These are phyloP conservation scores for Drosophila neonasuta DNA, from an alignment of 2,888 invertebrate species.

Conservation along the genomic window DNA sequence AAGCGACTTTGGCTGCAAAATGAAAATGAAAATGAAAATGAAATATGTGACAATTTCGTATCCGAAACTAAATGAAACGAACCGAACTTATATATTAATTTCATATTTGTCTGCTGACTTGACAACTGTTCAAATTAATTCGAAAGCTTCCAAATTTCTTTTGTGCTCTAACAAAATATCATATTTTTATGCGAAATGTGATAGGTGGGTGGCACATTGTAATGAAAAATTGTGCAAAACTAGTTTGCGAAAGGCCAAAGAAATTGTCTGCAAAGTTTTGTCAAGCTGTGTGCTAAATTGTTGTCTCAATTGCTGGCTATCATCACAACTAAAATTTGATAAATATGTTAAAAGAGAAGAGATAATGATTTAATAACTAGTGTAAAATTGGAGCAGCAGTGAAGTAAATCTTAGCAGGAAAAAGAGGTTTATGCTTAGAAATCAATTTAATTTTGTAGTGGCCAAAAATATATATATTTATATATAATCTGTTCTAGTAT, in stretches of 20 bases:
- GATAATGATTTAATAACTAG: too few species aligned
- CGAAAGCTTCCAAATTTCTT: not conserved
- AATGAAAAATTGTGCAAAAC: not conserved
- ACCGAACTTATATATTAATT: slow-evolving; percentile 19
- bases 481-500: too few species aligned
- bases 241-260: not conserved
- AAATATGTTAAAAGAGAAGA: not conserved
- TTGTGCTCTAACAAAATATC: not conserved
- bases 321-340: not conserved
- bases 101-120: slow-evolving; percentile 8
- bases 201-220: not conserved
- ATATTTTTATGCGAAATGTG: not conserved
- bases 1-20: slow-evolving; percentile 9
- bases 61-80: not conserved
- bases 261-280: not conserved
- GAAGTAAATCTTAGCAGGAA: too few species aligned
- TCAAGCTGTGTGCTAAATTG: not conserved
- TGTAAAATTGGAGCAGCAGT: too few species aligned
- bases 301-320: not conserved
- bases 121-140: slow-evolving; percentile 16
- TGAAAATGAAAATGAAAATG: slow-evolving; percentile 13
- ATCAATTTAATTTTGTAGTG: too few species aligned
- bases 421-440: too few species aligned
- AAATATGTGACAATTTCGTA: slow-evolving; percentile 28
- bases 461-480: too few species aligned